phyloP scores from a whole-genome alignment of 2,888 invertebrate species.

The Trachelus tabidus region DNA sequence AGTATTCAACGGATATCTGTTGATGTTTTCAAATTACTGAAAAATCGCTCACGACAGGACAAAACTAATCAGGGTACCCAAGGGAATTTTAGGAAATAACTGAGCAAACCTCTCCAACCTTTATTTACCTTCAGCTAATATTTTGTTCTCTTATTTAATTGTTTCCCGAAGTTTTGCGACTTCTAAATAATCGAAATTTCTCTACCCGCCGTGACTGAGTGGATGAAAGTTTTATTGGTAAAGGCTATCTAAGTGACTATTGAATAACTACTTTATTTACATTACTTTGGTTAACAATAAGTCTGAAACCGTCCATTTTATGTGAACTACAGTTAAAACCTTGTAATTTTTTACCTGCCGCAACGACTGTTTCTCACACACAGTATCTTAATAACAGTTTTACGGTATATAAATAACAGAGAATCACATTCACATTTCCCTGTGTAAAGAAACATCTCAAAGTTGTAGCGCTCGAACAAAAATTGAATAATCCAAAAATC shows the following conservation, averaged over 20 bases:
- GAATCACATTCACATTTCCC: background rate
- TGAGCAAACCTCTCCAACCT: background rate
- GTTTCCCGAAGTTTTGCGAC: background rate
- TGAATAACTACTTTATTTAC: background rate
- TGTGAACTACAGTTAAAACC: background rate
- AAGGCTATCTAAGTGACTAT: background rate
- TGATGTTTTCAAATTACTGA: background rate
- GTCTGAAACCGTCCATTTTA: background rate
- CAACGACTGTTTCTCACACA: background rate
- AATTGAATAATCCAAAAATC: background rate
- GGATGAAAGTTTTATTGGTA: background rate
- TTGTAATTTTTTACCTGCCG: background rate
- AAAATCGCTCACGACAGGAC: background rate
- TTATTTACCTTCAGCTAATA: background rate
- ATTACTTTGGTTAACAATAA: background rate
- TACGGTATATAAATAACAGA: background rate
- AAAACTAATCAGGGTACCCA: background rate
- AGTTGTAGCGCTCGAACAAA: background rate
- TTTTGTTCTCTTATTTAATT: background rate
- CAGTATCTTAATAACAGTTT: background rate
- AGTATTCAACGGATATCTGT: background rate
- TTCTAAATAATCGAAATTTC: background rate
- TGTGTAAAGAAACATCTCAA: background rate
- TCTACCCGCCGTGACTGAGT: background rate
- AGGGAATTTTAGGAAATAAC: background rate